Base-by-base conservation (phyloP, 2,797 vertebrate species). In the Pangasius larnaudii region DNA sequence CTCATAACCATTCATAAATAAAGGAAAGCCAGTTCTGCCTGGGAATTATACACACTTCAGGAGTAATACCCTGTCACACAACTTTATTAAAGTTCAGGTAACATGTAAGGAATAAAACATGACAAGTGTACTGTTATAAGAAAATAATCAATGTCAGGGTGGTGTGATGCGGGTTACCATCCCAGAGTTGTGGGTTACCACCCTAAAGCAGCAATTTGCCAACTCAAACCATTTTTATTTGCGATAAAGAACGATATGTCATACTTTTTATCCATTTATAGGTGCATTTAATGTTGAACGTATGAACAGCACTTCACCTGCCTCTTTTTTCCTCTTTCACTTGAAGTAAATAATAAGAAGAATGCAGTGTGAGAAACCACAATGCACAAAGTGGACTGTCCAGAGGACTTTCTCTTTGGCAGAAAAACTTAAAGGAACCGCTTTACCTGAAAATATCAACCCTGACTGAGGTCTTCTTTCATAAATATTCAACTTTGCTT, bases 1-100 rank as follows among this genome's bases (percentile, higher is more conserved):
- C 86, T 84, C 74, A 84, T 87, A 83, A 89, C 85, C 85, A 89
- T 86, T 81, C 56, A 72, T 86, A 88, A 88, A 81, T 61, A 89
- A 85, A 87, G 67, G 61, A 88, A 89, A 91, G 85, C 85, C 46
- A 71, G 27, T 84, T 53, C 7, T 87, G 33, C 2, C 22, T 27
- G 5, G 84, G 59, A 69, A 72, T 78, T 58, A 36, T 13, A 36
- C 58, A 59, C n/a, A 53, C 82, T 84, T 58, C 67, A 87, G 58
- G 78, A 84, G 87, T 42, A 69, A 87, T 53, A 78, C 63, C 53
- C 8, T 72, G 85, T 89, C 89, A 84, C 71, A 78, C 69, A 39
- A 39, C 19, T 61, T 42, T 3, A 53, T 53, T 51, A 33, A 51
- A 30, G 5, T 53, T 53, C 6, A 30, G 18, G 74, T 39, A 77